Conservation (phyloP, 2,888 invertebrate genomes). For the Caenorhabditis virilis region DNA sequence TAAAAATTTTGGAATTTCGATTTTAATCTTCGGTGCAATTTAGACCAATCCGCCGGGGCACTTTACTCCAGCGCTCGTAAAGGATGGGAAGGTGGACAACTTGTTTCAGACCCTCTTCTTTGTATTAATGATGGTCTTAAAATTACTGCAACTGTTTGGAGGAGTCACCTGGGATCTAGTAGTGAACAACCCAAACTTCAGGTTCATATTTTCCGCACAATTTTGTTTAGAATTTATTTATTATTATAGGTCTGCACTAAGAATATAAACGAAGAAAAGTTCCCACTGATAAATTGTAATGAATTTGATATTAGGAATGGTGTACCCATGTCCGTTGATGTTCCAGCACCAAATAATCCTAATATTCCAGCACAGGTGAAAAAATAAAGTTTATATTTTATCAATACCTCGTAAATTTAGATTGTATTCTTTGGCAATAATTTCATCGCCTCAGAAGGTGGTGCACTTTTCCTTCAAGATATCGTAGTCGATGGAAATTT, state of each 20-base stretch:
- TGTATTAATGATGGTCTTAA: constrained; percentile 44
- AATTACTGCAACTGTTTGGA: constrained; percentile 55
- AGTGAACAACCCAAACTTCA: constrained; percentile 54
- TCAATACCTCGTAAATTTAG: constrained; percentile 13
- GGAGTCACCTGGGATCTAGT: constrained; percentile 33
- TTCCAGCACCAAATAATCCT: constrained; percentile 49
- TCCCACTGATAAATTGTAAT: constrained; percentile 51
- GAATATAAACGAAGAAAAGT: constrained; percentile 50
- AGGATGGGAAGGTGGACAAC: constrained; percentile 57
- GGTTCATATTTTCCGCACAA: constrained; percentile 16
- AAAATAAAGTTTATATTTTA: neutral
- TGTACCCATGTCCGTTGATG: constrained; percentile 48
- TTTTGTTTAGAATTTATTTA: neutral
- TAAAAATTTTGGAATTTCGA: neutral
- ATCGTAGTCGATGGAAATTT: constrained; percentile 52
- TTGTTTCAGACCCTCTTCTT: constrained; percentile 51
- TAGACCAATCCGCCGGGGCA: constrained; percentile 48
- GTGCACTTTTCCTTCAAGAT: constrained; percentile 57
- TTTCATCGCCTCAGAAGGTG: constrained; percentile 53
- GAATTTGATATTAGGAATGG: constrained; percentile 56
- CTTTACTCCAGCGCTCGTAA: constrained; percentile 45
- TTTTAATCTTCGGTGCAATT: constrained; percentile 4
- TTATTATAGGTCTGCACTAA: constrained; percentile 45
- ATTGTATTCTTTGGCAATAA: constrained; percentile 56
- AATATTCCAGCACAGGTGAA: constrained; percentile 45